Conservation (phyloP, 2,113 vertebrate species). For the Aldabrachelys gigantea region DNA sequence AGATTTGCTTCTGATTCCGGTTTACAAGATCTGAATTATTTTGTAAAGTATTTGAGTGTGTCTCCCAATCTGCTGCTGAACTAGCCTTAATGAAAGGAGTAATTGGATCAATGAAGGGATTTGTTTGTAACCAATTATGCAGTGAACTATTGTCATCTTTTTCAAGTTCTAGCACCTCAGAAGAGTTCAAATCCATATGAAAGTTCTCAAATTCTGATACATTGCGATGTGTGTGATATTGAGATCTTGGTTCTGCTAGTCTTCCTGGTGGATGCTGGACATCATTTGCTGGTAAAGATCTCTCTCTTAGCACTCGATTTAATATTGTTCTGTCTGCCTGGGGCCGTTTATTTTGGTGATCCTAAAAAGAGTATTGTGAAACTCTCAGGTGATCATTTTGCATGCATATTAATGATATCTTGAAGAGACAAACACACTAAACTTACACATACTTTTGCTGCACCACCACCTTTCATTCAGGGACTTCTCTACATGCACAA, state of each 20-base stretch:
- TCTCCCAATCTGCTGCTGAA: slow-evolving; percentile 33
- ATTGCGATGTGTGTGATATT: background rate
- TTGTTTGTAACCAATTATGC: background rate
- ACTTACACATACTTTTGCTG: background rate
- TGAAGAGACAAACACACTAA: background rate
- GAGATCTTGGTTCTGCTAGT: slow-evolving; percentile 1
- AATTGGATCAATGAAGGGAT: background rate
- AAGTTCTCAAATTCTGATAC: background rate
- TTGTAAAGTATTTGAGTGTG: slow-evolving; percentile 4
- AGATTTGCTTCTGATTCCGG: slow-evolving; percentile 16
- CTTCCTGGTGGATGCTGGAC: background rate
- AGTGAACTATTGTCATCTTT: background rate
- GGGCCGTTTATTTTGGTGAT: slow-evolving; percentile 30
- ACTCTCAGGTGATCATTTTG: background rate
- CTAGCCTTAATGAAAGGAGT: background rate
- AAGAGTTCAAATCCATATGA: background rate
- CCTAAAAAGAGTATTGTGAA: slow-evolving; percentile 46
- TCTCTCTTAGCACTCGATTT: background rate
- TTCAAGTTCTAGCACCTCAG: background rate
- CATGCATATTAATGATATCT: accelerated
- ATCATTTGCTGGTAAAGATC: background rate
- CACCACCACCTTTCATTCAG: background rate
- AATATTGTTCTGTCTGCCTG: background rate
- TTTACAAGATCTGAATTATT: background rate
- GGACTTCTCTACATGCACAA: background rate